Evolutionary conservation across 1,140 invertebrate species (phyloP).

Genomic region (Drosophila orosa): DNA sequence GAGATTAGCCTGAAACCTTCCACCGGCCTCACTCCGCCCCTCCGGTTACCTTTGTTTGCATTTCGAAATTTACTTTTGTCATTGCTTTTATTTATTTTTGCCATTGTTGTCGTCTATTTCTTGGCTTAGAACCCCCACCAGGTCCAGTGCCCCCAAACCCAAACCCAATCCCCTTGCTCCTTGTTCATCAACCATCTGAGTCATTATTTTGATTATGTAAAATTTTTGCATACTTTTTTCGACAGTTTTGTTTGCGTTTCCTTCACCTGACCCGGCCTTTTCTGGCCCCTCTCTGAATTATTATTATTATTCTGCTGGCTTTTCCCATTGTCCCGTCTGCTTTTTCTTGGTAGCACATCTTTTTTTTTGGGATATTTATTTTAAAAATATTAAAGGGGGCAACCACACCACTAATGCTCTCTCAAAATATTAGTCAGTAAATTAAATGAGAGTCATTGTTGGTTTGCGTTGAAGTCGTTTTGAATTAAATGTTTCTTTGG

Average conservation of each 20-base stretch:
- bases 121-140: constrained; percentile 47
- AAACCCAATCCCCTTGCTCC: background rate
- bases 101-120: constrained; percentile 68
- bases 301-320: constrained; percentile 50
- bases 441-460: constrained; percentile 66
- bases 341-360: constrained; percentile 15
- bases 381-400: constrained; percentile 72
- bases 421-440: constrained; percentile 46
- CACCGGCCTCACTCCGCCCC: background rate
- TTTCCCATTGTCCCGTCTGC: constrained; percentile 50
- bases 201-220: constrained; percentile 82
- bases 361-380: constrained; percentile 39
- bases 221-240: constrained; percentile 65
- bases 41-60: constrained; percentile 29
- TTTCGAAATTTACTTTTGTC: constrained; percentile 77
- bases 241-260: constrained; percentile 72
- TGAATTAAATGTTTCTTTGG: background rate
- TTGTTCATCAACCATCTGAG: constrained; percentile 30
- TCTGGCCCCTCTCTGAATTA: constrained; percentile 20
- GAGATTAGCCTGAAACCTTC: constrained; percentile 66
- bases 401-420: constrained; percentile 26
- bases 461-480: constrained; percentile 24
- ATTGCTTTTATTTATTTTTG: constrained; percentile 74
- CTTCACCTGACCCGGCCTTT: constrained; percentile 24
- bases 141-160: background rate